Percentiles rank a stretch among this genome's conserved stretches.
These are phyloP conservation scores for Etheostoma cragini DNA, from an alignment of 2,113 vertebrate genomes.

Conservation along the genomic window DNA sequence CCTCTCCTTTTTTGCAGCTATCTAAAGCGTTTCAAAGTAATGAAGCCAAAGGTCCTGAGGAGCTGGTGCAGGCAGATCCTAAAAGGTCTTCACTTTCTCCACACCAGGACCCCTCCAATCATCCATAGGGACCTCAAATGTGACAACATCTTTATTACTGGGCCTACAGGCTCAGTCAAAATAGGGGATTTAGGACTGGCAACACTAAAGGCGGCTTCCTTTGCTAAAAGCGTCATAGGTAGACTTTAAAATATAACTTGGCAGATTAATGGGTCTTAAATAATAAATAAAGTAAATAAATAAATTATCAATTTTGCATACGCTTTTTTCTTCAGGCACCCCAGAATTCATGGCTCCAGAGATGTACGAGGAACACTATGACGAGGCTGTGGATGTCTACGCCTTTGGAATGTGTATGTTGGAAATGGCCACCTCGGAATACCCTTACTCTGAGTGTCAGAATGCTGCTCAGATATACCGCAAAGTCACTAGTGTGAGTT, in stretches of 20 bases:
- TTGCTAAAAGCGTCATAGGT: conserved; percentile 97
- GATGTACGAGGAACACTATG: conserved; percentile 97
- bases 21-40: conserved; percentile 95
- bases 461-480: conserved; percentile 86
- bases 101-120: conserved; percentile 94
- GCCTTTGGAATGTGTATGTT: conserved; percentile 98
- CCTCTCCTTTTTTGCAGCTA: conserved; percentile 82
- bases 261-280: not conserved
- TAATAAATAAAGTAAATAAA: conserved; percentile 1
- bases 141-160: conserved; percentile 97
- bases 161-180: conserved; percentile 83
- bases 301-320: not conserved
- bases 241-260: conserved; percentile 27
- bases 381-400: conserved; percentile 95
- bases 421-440: conserved; percentile 92
- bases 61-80: conserved; percentile 97
- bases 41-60: conserved; percentile 95
- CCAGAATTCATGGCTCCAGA: conserved; percentile 88
- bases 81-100: conserved; percentile 94
- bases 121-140: conserved; percentile 97
- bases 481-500: conserved; percentile 96
- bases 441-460: conserved; percentile 83
- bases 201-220: conserved; percentile 82
- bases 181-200: conserved; percentile 83
- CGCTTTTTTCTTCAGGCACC: conserved; percentile 79